Percentiles rank a stretch among this genome's conserved stretches.
These are phyloP conservation scores for Agrilus mali DNA, from an alignment of 2,888 invertebrate species.

Conservation along the genomic window DNA sequence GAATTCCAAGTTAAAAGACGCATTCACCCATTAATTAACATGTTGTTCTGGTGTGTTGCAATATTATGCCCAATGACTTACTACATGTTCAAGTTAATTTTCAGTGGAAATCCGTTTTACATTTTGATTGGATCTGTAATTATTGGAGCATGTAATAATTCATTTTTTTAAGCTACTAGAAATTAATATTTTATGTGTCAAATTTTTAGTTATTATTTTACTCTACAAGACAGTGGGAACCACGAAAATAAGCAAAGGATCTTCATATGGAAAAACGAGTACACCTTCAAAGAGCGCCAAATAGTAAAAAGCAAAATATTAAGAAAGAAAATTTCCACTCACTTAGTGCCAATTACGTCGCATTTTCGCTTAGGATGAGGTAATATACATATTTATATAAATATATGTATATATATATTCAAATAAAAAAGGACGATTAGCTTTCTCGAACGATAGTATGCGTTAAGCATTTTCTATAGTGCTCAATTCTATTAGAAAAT, in stretches of 20 bases:
- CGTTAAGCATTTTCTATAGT: too few relatives aligned
- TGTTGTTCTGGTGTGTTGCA: constrained; percentile 53
- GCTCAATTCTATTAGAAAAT: too few relatives aligned
- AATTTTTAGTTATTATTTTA: constrained; percentile 56
- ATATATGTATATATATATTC: too few relatives aligned
- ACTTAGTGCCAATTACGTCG: too few relatives aligned
- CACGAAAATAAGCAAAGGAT: constrained; percentile 75
- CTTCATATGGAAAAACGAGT: constrained; percentile 57
- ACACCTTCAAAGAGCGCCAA: constrained; percentile 37
- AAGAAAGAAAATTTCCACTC: background rate
- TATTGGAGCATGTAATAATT: constrained; percentile 63
- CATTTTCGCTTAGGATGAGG: too few relatives aligned
- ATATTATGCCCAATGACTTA: constrained; percentile 61
- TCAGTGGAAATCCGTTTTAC: constrained; percentile 60
- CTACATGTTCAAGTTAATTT: constrained; percentile 50
- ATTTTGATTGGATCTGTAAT: constrained; percentile 57
- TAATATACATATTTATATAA: too few relatives aligned
- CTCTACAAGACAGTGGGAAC: constrained; percentile 70
- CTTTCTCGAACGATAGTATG: too few relatives aligned
- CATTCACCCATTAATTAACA: constrained; percentile 56
- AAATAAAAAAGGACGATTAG: too few relatives aligned
- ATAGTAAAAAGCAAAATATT: constrained; percentile 13
- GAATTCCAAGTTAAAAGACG: constrained; percentile 46
- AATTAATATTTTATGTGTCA: constrained; percentile 5
- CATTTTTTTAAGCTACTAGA: constrained; percentile 1